Percentiles rank a stretch among this genome's conserved stretches.
Evolutionary conservation across 35 echinoderm and acorn worm genomes (phyloP).

Genomic region (Apostichopus japonicus): DNA sequence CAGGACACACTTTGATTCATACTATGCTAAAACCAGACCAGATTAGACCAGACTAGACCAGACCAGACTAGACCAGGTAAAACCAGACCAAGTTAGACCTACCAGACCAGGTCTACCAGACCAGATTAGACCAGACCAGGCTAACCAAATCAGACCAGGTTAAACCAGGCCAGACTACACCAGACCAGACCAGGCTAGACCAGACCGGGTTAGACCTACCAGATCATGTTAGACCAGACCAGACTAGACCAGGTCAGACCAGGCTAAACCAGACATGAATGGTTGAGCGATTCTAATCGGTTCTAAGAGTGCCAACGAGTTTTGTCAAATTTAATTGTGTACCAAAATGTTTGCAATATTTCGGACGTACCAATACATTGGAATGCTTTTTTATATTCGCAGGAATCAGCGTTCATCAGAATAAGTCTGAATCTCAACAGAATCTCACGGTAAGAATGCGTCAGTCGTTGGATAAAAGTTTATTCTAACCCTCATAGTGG

Average conservation of each 20-base stretch:
- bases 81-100: background rate
- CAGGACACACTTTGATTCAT: no score
- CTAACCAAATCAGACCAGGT: background rate
- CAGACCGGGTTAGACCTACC: no score
- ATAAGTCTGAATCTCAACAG: background rate
- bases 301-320: background rate
- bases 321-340: background rate
- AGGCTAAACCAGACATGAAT: background rate
- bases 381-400: background rate
- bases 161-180: background rate
- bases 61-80: background rate
- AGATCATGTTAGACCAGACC: background rate
- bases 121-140: background rate
- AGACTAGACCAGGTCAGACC: background rate
- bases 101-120: background rate
- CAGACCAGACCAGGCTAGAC: no score
- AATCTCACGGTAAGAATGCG: background rate
- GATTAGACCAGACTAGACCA: no score
- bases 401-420: constrained; percentile 18
- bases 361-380: background rate
- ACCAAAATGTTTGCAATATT: background rate
- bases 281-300: background rate
- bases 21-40: no score
- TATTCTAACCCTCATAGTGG: background rate
- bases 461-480: background rate